Base-by-base conservation (phyloP, 1,140 invertebrate species). In the Catajapyx aquilonaris region DNA sequence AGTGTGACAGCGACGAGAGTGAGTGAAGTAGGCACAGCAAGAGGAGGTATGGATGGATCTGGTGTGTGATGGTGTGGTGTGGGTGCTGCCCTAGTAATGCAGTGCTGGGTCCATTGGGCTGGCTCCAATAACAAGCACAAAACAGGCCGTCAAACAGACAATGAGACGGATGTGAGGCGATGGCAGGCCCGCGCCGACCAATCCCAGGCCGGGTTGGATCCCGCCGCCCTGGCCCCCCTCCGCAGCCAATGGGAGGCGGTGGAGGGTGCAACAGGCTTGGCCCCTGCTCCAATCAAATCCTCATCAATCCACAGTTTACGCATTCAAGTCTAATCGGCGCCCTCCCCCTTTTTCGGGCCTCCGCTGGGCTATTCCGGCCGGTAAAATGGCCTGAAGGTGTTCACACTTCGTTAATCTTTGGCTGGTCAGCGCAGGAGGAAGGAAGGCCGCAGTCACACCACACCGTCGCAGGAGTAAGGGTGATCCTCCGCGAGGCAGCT, bases 341-440 rank as follows among this genome's bases (percentile, higher is more conserved):
- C 13, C 33, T 34, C 33, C 13, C 11, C 18, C 20, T 19, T 16
- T 16, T 2, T 15, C 18, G 15, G 16, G 5, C 15, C 5, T 33
- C 17, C 15, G 7, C 16, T 33, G 32, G 9, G 25, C 25, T n/a
- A 28, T 9, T n/a, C 25, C 25, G 9, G 25, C 25, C 32, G 20
- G 33, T 15, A 34, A 34, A 34, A 34, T 19, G 33, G 33, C 18
- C 18, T 15, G 33, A 34, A 34, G 33, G n/a, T 17, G 33, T 34
- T 34, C 19, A 4, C 33, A 34, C 33, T 34, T 34, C 33, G 33
- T 34, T 34, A 34, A 34, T 34, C n/a, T 34, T 34, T 11, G 33
- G 18, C 33, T 11, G 19, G 33, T 5, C 15, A 15, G n/a, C 18
- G 33, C 19, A 4, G 18, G 18, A 18, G 15, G n/a, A 4, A 15